Base-by-base conservation (phyloP, 2,888 invertebrate genomes). In the Gari tellinella region DNA sequence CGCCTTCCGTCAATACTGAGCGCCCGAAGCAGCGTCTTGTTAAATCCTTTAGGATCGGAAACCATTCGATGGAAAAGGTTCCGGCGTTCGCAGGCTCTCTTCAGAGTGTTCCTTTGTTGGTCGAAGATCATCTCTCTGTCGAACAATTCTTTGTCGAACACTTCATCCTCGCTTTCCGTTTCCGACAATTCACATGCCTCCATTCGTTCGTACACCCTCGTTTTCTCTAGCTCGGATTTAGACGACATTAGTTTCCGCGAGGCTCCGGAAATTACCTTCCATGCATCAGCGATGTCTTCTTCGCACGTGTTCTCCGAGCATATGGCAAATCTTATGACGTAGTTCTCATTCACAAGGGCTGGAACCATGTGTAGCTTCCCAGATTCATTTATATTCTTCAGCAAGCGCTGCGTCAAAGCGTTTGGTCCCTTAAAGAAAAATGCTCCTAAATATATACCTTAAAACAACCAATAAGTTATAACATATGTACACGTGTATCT, bases 311-410 rank as follows among this genome's bases (percentile, higher is more conserved):
- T 95, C 91, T 97, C 97, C 2, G 97, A 95, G 48, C 97, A 97
- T 0, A 98, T 96, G 90, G 98, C 98, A 93, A 99, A 99, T 65
- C 98, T 94, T 85, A 98, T 97, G 56, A 97, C 96, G 90, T 96
- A 98, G 86, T 95, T 95, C 55, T 97, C 97, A 88, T 96, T 96
- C 21, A 98, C 95, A 49, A 94, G 95, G 0, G 98, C 97, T 0
- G 98, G 98, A 14, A 98, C 98, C 98, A 99, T 99, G 92, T 99
- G 99, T 73, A 99, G 93, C 91, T 96, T 96, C 15, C 98, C 99
- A 4, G 98, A 97, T 70, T 96, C 98, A 90, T 99, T 99, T 85
- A 99, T 97, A 80, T 95, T 94, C 70, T 97, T 97, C 85, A 99
- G 92, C 43, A 99, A 93, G 91, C 97, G 97, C 92, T 98, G 97